Percentiles rank a stretch among this genome's conserved stretches.
Conservation (phyloP, 2,113 vertebrate genomes). For the Panthera tigris region DNA sequence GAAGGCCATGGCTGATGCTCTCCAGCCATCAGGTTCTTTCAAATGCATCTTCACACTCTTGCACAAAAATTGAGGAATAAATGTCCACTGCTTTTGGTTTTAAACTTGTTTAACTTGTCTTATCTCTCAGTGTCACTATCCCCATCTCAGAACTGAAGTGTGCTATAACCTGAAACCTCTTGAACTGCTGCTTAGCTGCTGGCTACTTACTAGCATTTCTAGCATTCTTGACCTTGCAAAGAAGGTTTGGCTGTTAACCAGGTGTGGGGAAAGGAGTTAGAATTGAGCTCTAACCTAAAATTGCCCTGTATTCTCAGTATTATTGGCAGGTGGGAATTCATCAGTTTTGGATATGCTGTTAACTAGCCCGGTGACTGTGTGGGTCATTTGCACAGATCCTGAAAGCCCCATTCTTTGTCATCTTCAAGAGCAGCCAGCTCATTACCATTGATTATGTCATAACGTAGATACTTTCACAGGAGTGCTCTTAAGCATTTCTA, state of each 20-base stretch:
- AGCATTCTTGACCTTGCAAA: slow-evolving; percentile 24
- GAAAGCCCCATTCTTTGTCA: slow-evolving; percentile 11
- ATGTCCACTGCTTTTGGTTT: slow-evolving; percentile 87
- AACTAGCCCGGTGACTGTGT: not conserved
- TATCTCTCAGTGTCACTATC: slow-evolving; percentile 78
- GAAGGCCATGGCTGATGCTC: slow-evolving; percentile 73
- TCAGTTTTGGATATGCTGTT: not conserved
- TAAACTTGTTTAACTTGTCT: slow-evolving; percentile 83
- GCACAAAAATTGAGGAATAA: slow-evolving; percentile 87
- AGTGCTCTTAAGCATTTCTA: slow-evolving; percentile 23
- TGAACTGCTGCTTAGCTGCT: slow-evolving; percentile 36
- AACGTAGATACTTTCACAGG: slow-evolving; percentile 40
- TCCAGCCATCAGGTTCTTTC: slow-evolving; percentile 74
- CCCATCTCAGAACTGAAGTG: not conserved
- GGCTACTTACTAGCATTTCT: slow-evolving; percentile 26
- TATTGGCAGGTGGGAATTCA: not conserved
- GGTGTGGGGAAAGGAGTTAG: slow-evolving; percentile 16
- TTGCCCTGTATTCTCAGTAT: slow-evolving; percentile 17
- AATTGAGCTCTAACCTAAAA: slow-evolving; percentile 31
- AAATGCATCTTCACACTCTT: slow-evolving; percentile 85
- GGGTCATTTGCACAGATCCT: not conserved
- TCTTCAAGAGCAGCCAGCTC: not conserved
- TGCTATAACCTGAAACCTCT: not conserved
- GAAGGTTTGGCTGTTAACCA: slow-evolving; percentile 32
- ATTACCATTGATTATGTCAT: slow-evolving; percentile 45